Percentiles rank a stretch among this genome's conserved stretches.
Evolutionary conservation across 64 coral and sea anemone genomes (phyloP).

Genomic region (Catalaphyllia jardinei): DNA sequence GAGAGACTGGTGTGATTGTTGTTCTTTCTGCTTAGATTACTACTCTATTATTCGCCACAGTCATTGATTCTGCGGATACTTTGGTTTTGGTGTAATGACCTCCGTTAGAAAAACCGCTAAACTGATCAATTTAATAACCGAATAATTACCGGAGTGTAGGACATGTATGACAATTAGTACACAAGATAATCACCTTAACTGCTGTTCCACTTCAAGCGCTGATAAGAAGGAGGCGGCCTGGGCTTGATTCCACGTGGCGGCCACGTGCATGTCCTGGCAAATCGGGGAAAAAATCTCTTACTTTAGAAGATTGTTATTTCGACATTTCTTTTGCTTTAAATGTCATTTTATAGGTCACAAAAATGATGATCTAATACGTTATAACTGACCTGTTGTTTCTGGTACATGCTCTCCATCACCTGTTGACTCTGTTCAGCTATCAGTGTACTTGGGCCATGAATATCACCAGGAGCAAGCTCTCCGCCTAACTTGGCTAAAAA

Average conservation of each 20-base stretch:
- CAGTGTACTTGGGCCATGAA: slow-evolving; percentile 76
- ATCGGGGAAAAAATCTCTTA: background rate
- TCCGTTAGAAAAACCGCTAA: too few species aligned
- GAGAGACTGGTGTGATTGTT: too few species aligned
- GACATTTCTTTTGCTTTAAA: too few species aligned
- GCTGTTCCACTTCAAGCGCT: slow-evolving; percentile 86
- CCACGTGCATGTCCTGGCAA: slow-evolving; percentile 70
- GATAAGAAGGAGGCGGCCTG: slow-evolving; percentile 77
- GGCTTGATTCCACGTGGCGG: slow-evolving; percentile 76
- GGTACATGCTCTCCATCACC: slow-evolving; percentile 73
- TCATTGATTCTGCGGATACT: too few species aligned
- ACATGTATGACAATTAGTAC: too few species aligned
- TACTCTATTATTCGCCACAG: too few species aligned
- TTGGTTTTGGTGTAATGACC: too few species aligned
- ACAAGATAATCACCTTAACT: slow-evolving; percentile 41
- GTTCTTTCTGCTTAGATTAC: too few species aligned
- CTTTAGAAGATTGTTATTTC: too few species aligned
- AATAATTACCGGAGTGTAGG: too few species aligned
- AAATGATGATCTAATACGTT: background rate
- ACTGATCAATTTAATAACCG: too few species aligned
- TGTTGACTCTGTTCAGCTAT: slow-evolving; percentile 79
- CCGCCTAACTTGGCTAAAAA: slow-evolving; percentile 82
- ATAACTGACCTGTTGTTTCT: slow-evolving; percentile 67
- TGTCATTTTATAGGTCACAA: too few species aligned
- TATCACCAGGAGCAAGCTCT: slow-evolving; percentile 77